These are phyloP conservation scores for Drosophila tanythrix DNA, from an alignment of 2,888 invertebrate genomes.

Conservation along the genomic window DNA sequence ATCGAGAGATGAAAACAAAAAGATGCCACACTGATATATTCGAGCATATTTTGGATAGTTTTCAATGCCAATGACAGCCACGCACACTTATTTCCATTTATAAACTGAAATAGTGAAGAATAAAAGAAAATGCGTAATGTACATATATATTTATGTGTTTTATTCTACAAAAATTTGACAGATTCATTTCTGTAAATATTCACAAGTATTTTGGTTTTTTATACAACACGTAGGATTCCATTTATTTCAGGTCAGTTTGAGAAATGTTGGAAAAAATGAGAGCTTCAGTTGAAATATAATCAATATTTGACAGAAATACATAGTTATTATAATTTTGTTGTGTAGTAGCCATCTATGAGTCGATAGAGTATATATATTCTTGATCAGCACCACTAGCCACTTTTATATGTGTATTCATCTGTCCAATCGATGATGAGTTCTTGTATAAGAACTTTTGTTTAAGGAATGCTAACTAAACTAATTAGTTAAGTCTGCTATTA, in stretches of 20 bases:
- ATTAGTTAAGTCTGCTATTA: background rate
- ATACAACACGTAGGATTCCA: background rate
- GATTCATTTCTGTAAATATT: background rate
- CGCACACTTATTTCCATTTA: slow-evolving; percentile 1
- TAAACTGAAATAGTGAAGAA: background rate
- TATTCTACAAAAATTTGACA: background rate
- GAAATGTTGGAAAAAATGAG: background rate
- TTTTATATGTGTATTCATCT: background rate
- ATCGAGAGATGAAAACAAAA: slow-evolving; percentile 47
- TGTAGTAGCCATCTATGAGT: background rate
- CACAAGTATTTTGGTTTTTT: background rate
- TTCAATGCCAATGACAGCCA: slow-evolving; percentile 68
- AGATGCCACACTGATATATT: slow-evolving; percentile 64
- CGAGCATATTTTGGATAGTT: slow-evolving; percentile 70
- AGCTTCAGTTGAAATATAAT: background rate
- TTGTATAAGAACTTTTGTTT: accelerated
- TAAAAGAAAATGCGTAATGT: background rate
- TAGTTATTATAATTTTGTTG: background rate
- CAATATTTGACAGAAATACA: background rate
- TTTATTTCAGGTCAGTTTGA: background rate
- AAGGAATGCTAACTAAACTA: background rate
- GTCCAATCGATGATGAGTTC: background rate
- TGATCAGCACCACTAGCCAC: background rate
- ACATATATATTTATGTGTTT: background rate
- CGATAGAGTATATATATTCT: background rate